Evolutionary conservation across 2,888 invertebrate species (phyloP).

Genomic region (Molanna angustata): DNA sequence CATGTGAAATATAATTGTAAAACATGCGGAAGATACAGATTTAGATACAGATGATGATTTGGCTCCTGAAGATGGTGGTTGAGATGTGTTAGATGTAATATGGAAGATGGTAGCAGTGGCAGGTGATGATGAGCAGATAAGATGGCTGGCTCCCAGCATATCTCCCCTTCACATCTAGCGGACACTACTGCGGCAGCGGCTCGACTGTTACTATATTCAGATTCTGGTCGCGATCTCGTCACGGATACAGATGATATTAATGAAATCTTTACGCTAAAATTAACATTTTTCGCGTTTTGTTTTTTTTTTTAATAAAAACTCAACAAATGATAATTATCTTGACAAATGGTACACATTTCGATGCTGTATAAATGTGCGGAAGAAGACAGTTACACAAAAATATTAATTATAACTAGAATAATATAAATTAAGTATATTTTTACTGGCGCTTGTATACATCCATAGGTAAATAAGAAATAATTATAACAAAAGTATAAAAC

Average conservation of each 20-base stretch:
- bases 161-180: slow-evolving; percentile 13
- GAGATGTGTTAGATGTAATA: too few relatives aligned
- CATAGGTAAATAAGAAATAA: too few relatives aligned
- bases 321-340: too few relatives aligned
- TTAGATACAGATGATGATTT: background rate
- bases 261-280: background rate
- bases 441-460: too few relatives aligned
- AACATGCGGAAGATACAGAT: too few relatives aligned
- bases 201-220: slow-evolving; percentile 13
- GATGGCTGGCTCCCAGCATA: slow-evolving; percentile 18
- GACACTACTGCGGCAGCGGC: background rate
- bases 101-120: background rate
- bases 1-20: too few relatives aligned
- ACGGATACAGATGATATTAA: slow-evolving; percentile 14
- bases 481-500: too few relatives aligned
- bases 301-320: background rate
- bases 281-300: too few relatives aligned
- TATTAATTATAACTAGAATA: too few relatives aligned
- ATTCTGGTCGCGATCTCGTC: slow-evolving; percentile 16
- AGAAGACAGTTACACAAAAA: too few relatives aligned
- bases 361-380: too few relatives aligned
- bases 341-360: background rate
- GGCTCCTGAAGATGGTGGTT: background rate
- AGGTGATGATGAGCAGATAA: slow-evolving; percentile 21
- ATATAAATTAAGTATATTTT: too few relatives aligned